Percentiles rank a stretch among this genome's conserved stretches.
Evolutionary conservation across 2,888 invertebrate genomes (phyloP).

Genomic region (Drosophila phalerata): DNA sequence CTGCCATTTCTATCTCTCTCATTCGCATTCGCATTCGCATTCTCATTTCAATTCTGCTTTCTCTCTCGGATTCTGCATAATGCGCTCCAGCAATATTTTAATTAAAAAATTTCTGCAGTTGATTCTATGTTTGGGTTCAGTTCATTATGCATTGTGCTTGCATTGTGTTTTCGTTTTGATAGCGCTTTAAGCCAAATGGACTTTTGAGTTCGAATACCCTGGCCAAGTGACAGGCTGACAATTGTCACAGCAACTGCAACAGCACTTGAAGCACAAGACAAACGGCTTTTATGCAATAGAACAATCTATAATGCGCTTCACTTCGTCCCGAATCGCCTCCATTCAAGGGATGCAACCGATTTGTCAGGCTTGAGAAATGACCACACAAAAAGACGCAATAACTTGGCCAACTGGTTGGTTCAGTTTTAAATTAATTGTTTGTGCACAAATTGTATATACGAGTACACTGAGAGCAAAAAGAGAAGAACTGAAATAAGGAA

Average conservation of each 20-base stretch:
- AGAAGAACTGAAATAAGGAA: too few species aligned
- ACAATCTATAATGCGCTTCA: slow-evolving; percentile 36
- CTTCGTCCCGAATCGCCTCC: not conserved
- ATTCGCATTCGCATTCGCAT: not conserved
- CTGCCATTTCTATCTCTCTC: slow-evolving; percentile 15
- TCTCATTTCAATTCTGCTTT: not conserved
- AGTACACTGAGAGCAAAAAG: slow-evolving; percentile 9
- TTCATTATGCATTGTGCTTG: slow-evolving; percentile 59
- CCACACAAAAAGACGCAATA: slow-evolving; percentile 58
- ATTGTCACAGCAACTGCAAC: slow-evolving; percentile 56
- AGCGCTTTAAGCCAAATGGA: slow-evolving; percentile 27
- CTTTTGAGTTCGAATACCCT: slow-evolving; percentile 24
- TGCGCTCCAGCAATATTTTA: slow-evolving; percentile 68
- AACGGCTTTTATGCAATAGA: slow-evolving; percentile 48
- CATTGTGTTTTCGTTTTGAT: slow-evolving; percentile 55
- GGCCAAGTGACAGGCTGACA: slow-evolving; percentile 68
- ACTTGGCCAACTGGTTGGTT: slow-evolving; percentile 60
- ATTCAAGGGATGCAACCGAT: slow-evolving; percentile 46
- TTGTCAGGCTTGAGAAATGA: slow-evolving; percentile 73
- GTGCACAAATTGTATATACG: slow-evolving; percentile 53
- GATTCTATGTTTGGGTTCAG: slow-evolving; percentile 43
- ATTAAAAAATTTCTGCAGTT: slow-evolving; percentile 71
- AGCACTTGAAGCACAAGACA: slow-evolving; percentile 55
- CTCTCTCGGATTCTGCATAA: slow-evolving; percentile 46
- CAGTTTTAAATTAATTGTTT: slow-evolving; percentile 65